Base-by-base conservation (phyloP, 2,113 vertebrate species). In the Morone chrysops region DNA sequence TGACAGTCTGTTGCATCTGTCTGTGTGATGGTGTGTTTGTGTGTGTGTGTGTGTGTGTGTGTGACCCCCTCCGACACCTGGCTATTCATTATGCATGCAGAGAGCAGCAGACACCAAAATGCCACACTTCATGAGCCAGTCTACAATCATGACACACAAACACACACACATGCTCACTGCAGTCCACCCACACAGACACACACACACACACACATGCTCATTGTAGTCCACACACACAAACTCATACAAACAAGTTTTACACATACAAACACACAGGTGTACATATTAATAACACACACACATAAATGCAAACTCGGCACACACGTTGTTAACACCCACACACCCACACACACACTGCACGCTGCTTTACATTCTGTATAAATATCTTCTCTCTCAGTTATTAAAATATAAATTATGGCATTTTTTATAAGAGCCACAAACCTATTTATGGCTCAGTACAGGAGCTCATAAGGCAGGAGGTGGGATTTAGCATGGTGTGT, bases 31-130 rank as follows among this genome's bases (percentile, higher is more conserved):
- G 69, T 83, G 59, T 43, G 65, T 69, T 54, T 2, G n/a, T 67
- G 68, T 78, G 80, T 83, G 80, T 65, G 78, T 92, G 93, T 65
- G 68, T 3, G 22, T 70, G 66, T 81, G 80, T 86, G 83, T 71
- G 78, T 93, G 94, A 94, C 92, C 94, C 90, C 62, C 91, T 83
- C 76, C 88, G 90, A 94, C 94, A 95, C 94, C 95, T 95, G 95
- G 90, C 83, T 88, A 91, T 95, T 96, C 90, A 96, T 96, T 95
- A 96, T 94, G 94, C 95, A 96, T 95, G 95, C 94, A 93, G 93
- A 82, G 90, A 82, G 80, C 75, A 93, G 90, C 93, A 93, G 90
- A 92, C 94, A 92, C 94, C 90, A 94, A 95, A 95, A 95, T 94
- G 94, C 93, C 94, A 95, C 94, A 94, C 93, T 95, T 94, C 92